Percentiles rank a stretch among this genome's conserved stretches.
These are phyloP conservation scores for Trypoxylon attenuatum DNA, from an alignment of 2,888 invertebrate species.

Conservation along the genomic window DNA sequence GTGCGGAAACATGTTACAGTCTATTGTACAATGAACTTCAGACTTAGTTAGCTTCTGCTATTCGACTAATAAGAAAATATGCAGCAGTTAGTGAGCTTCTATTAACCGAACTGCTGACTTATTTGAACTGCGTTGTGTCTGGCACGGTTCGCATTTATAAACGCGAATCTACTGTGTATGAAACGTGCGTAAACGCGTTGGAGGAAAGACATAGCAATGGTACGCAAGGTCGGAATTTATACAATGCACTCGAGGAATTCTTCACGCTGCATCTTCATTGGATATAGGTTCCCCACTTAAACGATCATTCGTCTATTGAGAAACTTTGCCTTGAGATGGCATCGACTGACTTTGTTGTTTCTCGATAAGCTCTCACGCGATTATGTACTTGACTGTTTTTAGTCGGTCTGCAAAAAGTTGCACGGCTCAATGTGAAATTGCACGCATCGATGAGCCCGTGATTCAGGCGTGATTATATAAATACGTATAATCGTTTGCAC, in stretches of 20 bases:
- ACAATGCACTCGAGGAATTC: constrained; percentile 28
- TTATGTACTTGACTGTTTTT: neutral
- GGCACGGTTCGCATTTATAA: too few relatives aligned
- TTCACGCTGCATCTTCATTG: constrained; percentile 14
- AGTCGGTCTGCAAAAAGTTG: too few relatives aligned
- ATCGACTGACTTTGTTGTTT: constrained; percentile 21
- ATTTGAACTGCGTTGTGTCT: too few relatives aligned
- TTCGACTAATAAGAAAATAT: too few relatives aligned
- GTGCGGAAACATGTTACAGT: too few relatives aligned
- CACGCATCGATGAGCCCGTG: constrained; percentile 14
- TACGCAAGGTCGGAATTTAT: constrained; percentile 38
- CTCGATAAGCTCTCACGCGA: constrained; percentile 38
- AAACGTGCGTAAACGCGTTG: neutral
- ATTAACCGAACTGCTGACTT: too few relatives aligned
- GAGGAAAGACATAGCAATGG: constrained; percentile 2
- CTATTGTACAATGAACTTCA: too few relatives aligned
- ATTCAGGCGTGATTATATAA: too few relatives aligned
- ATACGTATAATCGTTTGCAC: too few relatives aligned
- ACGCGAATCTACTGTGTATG: too few relatives aligned
- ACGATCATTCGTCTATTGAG: constrained; percentile 44
- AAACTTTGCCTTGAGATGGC: constrained; percentile 38
- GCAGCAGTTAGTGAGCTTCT: too few relatives aligned
- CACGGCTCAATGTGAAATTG: constrained; percentile 12
- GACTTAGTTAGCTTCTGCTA: too few relatives aligned
- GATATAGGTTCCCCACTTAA: constrained; percentile 23